A percentile compares a stretch with the other conserved stretches of the same genome.
Evolutionary conservation across 2,113 vertebrate species (phyloP).

Genomic region (Archocentrus centrarchus): DNA sequence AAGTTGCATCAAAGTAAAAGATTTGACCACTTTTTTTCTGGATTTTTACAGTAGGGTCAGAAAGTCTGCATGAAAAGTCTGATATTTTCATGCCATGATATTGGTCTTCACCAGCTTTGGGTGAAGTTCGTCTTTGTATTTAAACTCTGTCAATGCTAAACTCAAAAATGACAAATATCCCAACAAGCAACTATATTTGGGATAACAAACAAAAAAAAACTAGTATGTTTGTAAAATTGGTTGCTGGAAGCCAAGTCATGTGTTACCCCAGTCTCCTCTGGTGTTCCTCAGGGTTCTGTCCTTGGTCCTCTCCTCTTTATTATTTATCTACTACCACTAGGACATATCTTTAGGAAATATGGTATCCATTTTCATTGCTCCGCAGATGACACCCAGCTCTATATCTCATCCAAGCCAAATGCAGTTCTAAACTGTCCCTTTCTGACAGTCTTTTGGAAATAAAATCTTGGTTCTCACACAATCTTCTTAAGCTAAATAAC

Average conservation of each 20-base stretch:
- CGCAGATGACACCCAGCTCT: too few species aligned
- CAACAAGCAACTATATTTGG: background rate
- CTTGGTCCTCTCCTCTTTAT: too few species aligned
- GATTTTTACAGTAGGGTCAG: background rate
- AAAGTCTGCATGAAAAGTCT: rapidly evolving
- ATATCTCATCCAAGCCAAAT: too few species aligned
- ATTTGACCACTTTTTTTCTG: background rate
- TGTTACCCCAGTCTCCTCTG: too few species aligned
- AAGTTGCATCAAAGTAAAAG: background rate
- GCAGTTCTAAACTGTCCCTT: too few species aligned
- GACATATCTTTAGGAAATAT: too few species aligned
- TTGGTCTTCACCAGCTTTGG: background rate
- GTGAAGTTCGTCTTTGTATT: background rate
- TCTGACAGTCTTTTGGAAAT: too few species aligned
- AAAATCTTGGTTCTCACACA: too few species aligned
- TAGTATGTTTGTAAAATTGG: background rate
- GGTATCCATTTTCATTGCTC: too few species aligned
- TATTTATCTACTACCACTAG: too few species aligned
- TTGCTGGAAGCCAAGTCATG: background rate
- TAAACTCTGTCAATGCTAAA: background rate
- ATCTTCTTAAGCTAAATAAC: too few species aligned
- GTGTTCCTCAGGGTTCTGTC: too few species aligned
- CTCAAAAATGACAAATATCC: background rate
- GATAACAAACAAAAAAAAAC: background rate
- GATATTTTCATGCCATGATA: background rate